These are phyloP conservation scores for Quadroppia sp. DNA, from an alignment of 2,888 invertebrate genomes.

Conservation along the genomic window DNA sequence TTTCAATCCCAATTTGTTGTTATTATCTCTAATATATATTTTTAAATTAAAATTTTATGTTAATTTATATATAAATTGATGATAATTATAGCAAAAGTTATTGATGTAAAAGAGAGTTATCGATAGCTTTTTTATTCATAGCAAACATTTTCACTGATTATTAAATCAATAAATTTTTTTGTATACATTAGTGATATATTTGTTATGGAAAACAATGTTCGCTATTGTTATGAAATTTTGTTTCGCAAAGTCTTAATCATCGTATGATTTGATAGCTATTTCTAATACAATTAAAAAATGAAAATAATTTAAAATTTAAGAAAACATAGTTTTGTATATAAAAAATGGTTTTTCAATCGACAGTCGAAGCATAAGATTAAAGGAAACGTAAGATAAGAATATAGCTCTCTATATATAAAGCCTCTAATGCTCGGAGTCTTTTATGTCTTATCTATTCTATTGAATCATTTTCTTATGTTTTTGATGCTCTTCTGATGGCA, in stretches of 20 bases:
- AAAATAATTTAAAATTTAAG: too few relatives aligned
- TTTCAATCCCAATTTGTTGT: too few relatives aligned
- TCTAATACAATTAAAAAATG: too few relatives aligned
- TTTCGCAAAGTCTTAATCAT: background rate
- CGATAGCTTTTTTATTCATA: constrained; percentile 4
- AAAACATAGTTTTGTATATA: too few relatives aligned
- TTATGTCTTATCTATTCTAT: constrained; percentile 20
- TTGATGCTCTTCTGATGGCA: background rate
- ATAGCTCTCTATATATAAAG: background rate
- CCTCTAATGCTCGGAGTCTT: background rate
- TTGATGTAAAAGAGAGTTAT: constrained; percentile 13
- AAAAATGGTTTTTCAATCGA: background rate
- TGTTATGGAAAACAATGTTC: too few relatives aligned
- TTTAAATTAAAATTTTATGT: too few relatives aligned
- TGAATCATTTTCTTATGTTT: constrained; percentile 14
- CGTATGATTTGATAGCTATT: too few relatives aligned
- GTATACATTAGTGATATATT: too few relatives aligned
- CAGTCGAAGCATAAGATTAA: background rate
- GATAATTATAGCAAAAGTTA: background rate
- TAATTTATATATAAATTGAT: background rate
- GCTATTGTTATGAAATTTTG: too few relatives aligned
- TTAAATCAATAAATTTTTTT: background rate
- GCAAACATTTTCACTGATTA: constrained; percentile 4
- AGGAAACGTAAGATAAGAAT: background rate
- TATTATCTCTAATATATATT: too few relatives aligned